A percentile compares a stretch with the other conserved stretches of the same genome.
These are phyloP conservation scores for Elephantulus edwardii DNA, from an alignment of 2,113 vertebrate genomes.

Conservation along the genomic window DNA sequence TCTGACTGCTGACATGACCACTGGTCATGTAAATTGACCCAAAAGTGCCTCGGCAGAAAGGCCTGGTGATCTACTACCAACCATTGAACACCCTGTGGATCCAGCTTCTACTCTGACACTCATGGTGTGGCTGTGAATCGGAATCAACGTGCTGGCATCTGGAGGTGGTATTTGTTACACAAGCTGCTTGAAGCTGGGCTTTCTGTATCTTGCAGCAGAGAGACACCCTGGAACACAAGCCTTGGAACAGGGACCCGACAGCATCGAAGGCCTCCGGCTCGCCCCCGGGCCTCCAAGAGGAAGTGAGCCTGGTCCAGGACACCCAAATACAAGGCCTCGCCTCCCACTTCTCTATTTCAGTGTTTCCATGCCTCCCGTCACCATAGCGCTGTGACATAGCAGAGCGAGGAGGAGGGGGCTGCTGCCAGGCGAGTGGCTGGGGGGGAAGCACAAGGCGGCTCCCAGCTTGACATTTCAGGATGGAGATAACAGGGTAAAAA, in stretches of 20 bases:
- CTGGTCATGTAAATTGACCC: neutral
- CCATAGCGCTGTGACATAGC: slow-evolving; percentile 63
- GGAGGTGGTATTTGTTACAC: neutral
- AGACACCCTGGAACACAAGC: neutral
- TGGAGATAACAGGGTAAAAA: slow-evolving; percentile 78
- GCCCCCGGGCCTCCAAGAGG: slow-evolving; percentile 39
- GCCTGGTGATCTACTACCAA: neutral
- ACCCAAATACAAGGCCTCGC: slow-evolving; percentile 65
- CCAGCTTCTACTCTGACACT: neutral
- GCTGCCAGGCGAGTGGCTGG: slow-evolving; percentile 56
- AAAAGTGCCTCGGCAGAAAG: neutral
- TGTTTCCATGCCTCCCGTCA: slow-evolving; percentile 75
- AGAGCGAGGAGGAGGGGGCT: slow-evolving; percentile 23
- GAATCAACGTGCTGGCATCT: neutral
- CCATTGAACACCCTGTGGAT: neutral
- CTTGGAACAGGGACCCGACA: neutral
- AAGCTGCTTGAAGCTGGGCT: neutral
- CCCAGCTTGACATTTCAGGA: slow-evolving; percentile 75
- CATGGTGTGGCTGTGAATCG: neutral
- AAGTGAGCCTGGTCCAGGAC: slow-evolving; percentile 51
- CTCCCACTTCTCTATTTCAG: slow-evolving; percentile 63
- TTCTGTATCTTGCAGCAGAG: neutral
- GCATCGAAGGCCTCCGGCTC: neutral
- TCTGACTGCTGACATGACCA: neutral
- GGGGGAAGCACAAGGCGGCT: neutral